phyloP scores from a whole-genome alignment of 1,140 invertebrate genomes.

The Cherax destructor region DNA sequence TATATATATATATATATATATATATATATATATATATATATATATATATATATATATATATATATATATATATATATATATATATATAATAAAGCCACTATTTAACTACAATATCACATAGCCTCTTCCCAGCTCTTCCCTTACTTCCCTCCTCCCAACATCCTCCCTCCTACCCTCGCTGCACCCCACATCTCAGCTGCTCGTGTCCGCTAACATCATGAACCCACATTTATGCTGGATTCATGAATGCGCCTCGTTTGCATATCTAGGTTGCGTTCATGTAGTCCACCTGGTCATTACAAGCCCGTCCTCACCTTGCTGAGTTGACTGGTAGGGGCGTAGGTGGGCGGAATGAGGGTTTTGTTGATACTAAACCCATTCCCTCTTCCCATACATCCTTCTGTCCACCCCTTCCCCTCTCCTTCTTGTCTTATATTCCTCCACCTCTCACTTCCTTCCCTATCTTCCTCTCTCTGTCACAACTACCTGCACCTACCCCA shows the following conservation, averaged over 20 bases:
- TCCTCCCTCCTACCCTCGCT: not conserved
- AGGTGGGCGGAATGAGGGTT: not conserved
- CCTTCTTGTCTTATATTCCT: too few species aligned
- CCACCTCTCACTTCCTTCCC: too few species aligned
- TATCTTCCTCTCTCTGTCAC: not conserved
- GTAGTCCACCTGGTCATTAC: constrained; percentile 58
- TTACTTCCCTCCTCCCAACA: not conserved
- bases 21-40: too few species aligned
- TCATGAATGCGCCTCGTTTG: constrained; percentile 67
- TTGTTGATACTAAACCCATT: not conserved
- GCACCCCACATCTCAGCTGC: not conserved
- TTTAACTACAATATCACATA: too few species aligned
- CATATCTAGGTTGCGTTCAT: constrained; percentile 61
- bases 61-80: too few species aligned
- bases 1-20: too few species aligned
- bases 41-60: too few species aligned
- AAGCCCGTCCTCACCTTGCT: constrained; percentile 59
- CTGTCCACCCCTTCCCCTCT: not conserved
- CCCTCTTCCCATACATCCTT: not conserved
- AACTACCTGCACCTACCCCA: too few species aligned
- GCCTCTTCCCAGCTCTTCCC: too few species aligned
- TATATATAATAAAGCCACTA: too few species aligned
- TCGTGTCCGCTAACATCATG: constrained; percentile 43
- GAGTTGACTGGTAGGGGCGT: constrained; percentile 16
- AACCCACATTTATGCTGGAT: constrained; percentile 41